Conservation (phyloP, 2,888 invertebrate species). For the Salticus scenicus region DNA sequence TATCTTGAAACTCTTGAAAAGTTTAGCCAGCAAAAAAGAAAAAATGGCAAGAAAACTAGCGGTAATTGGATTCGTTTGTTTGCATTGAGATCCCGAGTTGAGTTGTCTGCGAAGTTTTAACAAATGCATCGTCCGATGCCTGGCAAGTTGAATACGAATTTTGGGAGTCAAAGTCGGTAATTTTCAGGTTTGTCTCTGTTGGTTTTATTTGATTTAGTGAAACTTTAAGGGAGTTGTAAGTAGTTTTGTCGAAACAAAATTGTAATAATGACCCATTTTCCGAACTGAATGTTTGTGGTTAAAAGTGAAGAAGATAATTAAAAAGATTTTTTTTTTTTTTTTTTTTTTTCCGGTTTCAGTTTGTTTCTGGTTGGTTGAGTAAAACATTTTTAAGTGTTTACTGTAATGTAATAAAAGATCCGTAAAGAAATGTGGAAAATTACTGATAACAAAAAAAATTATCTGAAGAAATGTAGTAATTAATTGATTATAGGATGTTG, state of each 20-base stretch:
- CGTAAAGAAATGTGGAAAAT: too few species aligned
- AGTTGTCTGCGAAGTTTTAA: conserved; percentile 43
- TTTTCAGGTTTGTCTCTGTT: background rate
- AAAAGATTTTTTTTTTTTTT: too few species aligned
- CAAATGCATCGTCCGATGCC: conserved; percentile 20
- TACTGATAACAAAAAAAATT: too few species aligned
- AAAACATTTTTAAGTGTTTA: too few species aligned
- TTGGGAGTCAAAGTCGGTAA: background rate
- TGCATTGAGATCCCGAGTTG: conserved; percentile 33
- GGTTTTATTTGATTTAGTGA: background rate
- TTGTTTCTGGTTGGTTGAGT: too few species aligned
- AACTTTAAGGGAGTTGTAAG: conserved; percentile 3
- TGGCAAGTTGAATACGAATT: conserved; percentile 13
- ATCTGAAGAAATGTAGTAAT: too few species aligned
- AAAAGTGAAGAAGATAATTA: too few species aligned
- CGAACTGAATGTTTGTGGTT: too few species aligned
- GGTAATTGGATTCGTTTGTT: conserved; percentile 66
- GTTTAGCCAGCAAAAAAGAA: conserved; percentile 35
- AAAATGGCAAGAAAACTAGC: conserved; percentile 31
- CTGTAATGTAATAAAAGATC: too few species aligned
- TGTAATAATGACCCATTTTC: background rate
- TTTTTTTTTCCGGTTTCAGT: too few species aligned
- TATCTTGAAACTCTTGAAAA: conserved; percentile 50
- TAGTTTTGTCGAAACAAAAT: background rate
- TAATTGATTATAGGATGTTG: too few species aligned